Conservation (phyloP, 2,888 invertebrate genomes). For the Cryptus armator region DNA sequence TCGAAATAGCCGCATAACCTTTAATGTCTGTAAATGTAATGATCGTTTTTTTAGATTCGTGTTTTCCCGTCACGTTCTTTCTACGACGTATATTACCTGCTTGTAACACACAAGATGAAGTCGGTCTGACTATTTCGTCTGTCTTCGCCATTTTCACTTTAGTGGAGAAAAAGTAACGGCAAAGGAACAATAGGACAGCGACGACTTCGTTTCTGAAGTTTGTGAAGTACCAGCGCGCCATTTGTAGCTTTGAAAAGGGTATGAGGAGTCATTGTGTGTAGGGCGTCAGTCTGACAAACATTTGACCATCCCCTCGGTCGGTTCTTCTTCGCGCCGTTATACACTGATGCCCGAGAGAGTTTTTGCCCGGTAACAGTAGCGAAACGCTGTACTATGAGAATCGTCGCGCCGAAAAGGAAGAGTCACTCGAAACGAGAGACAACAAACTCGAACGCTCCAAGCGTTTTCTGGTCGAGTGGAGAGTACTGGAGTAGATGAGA, state of each 20-base stretch:
- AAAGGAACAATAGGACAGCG: not conserved
- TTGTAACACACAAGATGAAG: no score
- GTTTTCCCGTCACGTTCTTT: no score
- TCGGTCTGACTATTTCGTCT: not conserved
- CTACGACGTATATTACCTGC: no score
- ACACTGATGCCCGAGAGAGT: constrained; percentile 15
- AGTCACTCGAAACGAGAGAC: constrained; percentile 37
- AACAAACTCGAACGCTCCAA: constrained; percentile 48
- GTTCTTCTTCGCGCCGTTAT: constrained; percentile 13
- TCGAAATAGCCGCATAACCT: no score
- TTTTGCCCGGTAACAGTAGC: constrained; percentile 7
- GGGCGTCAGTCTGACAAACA: constrained; percentile 56
- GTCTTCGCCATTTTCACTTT: not conserved
- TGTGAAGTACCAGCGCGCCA: constrained; percentile 14
- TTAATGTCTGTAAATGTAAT: no score
- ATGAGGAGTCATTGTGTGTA: constrained; percentile 57
- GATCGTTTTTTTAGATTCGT: no score
- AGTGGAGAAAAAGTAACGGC: not conserved
- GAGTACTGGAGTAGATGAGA: constrained; percentile 42
- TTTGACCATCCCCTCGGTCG: constrained; percentile 41
- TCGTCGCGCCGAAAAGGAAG: constrained; percentile 35
- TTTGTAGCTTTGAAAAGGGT: constrained; percentile 33
- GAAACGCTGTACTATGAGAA: constrained; percentile 19
- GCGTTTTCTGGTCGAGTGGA: constrained; percentile 57
- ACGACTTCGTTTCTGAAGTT: not conserved